Evolutionary conservation across 92 coral and sea anemone species (phyloP).

Genomic region (Ricordea florida): DNA sequence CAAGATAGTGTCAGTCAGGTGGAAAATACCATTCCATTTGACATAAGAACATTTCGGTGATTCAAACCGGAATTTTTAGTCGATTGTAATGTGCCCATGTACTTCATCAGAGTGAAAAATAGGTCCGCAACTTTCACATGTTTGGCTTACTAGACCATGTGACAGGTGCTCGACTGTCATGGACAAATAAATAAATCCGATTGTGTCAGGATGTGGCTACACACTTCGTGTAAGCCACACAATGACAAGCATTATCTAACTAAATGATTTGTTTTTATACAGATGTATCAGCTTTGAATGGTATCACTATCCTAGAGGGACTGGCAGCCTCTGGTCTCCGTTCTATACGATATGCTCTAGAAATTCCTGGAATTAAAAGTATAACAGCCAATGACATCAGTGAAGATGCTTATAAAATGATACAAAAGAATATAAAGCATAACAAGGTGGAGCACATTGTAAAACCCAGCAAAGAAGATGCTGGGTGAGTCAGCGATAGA

Average conservation of each 20-base stretch:
- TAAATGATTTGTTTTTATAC: neutral
- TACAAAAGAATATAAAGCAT: constrained; percentile 72
- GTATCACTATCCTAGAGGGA: constrained; percentile 86
- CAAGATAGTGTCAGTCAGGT: too few relatives aligned
- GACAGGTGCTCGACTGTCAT: too few relatives aligned
- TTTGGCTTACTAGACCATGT: too few relatives aligned
- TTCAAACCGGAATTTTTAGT: too few relatives aligned
- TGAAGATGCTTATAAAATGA: constrained; percentile 86
- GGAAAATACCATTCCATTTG: too few relatives aligned
- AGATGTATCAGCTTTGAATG: neutral
- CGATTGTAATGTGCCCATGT: too few relatives aligned
- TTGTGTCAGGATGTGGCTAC: too few relatives aligned
- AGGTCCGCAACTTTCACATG: too few relatives aligned
- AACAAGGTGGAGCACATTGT: constrained; percentile 83
- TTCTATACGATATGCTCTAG: constrained; percentile 93
- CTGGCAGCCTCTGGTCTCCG: constrained; percentile 98
- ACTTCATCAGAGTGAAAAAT: too few relatives aligned
- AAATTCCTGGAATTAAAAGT: constrained; percentile 70
- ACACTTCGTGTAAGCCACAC: too few relatives aligned
- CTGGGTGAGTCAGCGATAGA: constrained; percentile 86
- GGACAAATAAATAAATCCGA: too few relatives aligned
- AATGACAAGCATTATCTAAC: neutral
- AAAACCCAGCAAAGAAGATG: constrained; percentile 86
- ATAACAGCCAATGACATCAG: constrained; percentile 95
- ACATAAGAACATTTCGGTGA: too few relatives aligned